Conservation (phyloP, 1,140 invertebrate genomes). For the Pectinophora gossypiella region DNA sequence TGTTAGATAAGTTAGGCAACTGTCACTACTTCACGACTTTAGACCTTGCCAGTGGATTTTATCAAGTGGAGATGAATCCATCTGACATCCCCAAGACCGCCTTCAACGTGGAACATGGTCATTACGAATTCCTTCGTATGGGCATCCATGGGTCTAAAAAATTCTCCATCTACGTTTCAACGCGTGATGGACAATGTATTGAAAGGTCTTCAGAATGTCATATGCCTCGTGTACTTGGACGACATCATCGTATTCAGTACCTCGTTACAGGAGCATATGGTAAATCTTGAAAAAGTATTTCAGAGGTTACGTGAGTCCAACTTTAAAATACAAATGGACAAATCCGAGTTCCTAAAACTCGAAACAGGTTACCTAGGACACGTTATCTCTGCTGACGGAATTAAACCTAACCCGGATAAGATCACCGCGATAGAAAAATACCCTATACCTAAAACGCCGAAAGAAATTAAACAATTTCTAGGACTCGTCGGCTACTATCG, state of each 20-base stretch:
- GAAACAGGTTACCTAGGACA: conserved; percentile 15
- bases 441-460: conserved; percentile 6
- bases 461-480: no score
- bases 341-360: conserved; percentile 8
- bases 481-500: conserved; percentile 45
- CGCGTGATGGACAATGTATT: conserved; percentile 43
- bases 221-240: conserved; percentile 57
- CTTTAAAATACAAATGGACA: conserved; percentile 14
- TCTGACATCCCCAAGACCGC: background rate
- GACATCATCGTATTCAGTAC: conserved; percentile 35
- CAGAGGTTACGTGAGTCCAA: conserved; percentile 10
- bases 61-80: background rate
- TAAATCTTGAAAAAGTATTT: conserved; percentile 34
- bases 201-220: conserved; percentile 14
- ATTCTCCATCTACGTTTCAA: conserved; percentile 46
- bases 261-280: conserved; percentile 23
- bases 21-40: no score
- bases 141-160: conserved; percentile 40
- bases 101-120: background rate
- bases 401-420: conserved; percentile 15
- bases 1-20: no score
- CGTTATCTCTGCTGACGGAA: conserved; percentile 8
- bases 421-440: background rate
- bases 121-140: conserved; percentile 27
- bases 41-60: no score